Conservation (phyloP, 2,888 invertebrate genomes). For the Epiblema foenella region DNA sequence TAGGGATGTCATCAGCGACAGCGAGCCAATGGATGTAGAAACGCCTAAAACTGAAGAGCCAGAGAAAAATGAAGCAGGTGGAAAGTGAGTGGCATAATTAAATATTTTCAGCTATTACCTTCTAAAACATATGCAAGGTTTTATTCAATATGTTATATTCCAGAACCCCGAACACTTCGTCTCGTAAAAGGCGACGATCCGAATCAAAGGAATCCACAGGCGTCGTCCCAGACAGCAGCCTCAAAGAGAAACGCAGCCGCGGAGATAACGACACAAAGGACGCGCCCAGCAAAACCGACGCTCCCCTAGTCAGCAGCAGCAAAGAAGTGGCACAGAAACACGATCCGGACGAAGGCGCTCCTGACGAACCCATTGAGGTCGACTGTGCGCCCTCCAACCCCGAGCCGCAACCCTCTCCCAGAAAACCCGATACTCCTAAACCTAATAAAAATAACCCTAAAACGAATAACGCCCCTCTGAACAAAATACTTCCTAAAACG, state of each 20-base stretch:
- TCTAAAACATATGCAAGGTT: not conserved
- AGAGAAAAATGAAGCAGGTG: constrained; percentile 8
- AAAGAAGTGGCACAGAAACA: constrained; percentile 44
- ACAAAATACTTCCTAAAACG: constrained; percentile 25
- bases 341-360: not conserved
- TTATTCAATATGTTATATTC: constrained; percentile 23
- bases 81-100: constrained; percentile 7
- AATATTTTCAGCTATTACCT: not conserved
- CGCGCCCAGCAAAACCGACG: constrained; percentile 48
- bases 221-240: constrained; percentile 59
- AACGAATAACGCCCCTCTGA: constrained; percentile 36
- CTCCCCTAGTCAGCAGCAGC: constrained; percentile 41
- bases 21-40: constrained; percentile 14
- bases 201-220: constrained; percentile 66
- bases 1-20: constrained; percentile 21
- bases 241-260: constrained; percentile 60
- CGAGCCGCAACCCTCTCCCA: constrained; percentile 10
- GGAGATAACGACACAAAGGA: constrained; percentile 49
- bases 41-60: constrained; percentile 1
- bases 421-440: not conserved
- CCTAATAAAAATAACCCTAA: constrained; percentile 18
- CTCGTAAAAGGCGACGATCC: constrained; percentile 73
- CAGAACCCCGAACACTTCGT: constrained; percentile 49
- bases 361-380: constrained; percentile 1
- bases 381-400: constrained; percentile 47